These are phyloP conservation scores for Microtus pennsylvanicus DNA, from an alignment of 2,113 vertebrate genomes.

Conservation along the genomic window DNA sequence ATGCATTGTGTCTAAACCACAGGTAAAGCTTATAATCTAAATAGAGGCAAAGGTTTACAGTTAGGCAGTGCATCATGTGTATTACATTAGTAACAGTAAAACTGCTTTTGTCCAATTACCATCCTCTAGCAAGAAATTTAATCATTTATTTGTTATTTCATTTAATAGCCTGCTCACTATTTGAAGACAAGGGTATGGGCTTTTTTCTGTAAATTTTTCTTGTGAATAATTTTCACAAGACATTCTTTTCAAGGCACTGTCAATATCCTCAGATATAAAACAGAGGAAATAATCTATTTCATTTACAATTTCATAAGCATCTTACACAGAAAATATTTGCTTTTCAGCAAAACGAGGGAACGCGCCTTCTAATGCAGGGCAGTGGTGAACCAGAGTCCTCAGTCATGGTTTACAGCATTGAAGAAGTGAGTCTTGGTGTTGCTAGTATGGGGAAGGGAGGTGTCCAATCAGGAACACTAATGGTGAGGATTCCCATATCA, in stretches of 20 bases:
- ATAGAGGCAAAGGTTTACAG: not conserved
- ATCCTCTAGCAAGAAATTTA: not conserved
- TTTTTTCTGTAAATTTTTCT: not conserved
- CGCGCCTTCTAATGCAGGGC: not conserved
- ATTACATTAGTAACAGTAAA: not conserved
- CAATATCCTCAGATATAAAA: not conserved
- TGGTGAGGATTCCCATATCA: not conserved
- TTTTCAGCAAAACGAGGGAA: not conserved
- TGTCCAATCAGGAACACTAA: not conserved
- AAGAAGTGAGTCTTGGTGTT: not conserved
- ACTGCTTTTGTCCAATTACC: not conserved
- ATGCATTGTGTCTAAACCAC: not conserved
- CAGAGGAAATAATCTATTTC: not conserved
- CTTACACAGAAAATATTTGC: not conserved
- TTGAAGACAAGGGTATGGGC: not conserved
- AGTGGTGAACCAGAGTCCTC: not conserved
- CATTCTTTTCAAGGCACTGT: not conserved
- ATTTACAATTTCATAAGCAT: not conserved
- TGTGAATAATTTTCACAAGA: not conserved
- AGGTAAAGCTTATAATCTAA: not conserved
- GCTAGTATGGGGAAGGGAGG: not conserved
- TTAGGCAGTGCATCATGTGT: not conserved
- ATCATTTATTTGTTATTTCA: not conserved
- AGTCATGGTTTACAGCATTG: not conserved
- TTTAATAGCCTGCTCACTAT: not conserved